phyloP scores from a whole-genome alignment of 2,113 vertebrate species.

The Oostethus manadensis region DNA sequence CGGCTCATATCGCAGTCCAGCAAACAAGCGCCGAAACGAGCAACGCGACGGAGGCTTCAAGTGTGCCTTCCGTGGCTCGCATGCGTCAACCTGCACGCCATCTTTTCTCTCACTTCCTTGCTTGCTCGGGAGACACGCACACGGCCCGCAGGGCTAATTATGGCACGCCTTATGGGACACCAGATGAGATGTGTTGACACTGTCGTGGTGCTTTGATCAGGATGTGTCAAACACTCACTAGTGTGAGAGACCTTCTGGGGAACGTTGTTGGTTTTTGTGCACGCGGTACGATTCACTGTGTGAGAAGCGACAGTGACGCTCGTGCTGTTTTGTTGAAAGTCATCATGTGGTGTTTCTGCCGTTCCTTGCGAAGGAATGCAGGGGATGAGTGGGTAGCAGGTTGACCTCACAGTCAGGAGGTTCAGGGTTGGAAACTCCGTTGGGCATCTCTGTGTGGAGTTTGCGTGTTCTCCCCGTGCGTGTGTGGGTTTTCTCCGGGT shows the following conservation, averaged over 20 bases:
- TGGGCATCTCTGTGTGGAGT: no score
- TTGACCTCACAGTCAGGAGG: no score
- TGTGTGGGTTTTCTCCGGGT: no score
- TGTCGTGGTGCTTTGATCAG: constrained; percentile 42
- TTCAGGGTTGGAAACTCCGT: no score
- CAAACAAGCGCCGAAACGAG: constrained; percentile 18
- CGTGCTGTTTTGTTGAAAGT: constrained; percentile 17
- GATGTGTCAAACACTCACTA: constrained; percentile 29
- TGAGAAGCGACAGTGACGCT: neutral
- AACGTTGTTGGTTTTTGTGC: neutral
- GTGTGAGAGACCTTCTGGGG: constrained; percentile 5
- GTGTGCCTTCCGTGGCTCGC: constrained; percentile 1
- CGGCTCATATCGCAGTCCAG: constrained; percentile 17
- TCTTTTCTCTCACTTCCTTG: constrained; percentile 1
- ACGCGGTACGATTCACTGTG: neutral
- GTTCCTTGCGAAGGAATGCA: constrained; percentile 10
- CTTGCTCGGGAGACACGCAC: constrained; percentile 7
- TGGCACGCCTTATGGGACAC: constrained; percentile 38
- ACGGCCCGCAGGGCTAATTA: constrained; percentile 35
- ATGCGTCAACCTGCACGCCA: constrained; percentile 11
- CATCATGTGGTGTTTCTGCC: constrained; percentile 7
- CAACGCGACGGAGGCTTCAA: neutral
- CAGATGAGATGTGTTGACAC: constrained; percentile 35
- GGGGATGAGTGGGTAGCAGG: no score
- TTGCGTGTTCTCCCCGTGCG: no score